Evolutionary conservation across 2,113 vertebrate genomes (phyloP), one percentile per base, ranked within the genome.

Genomic region (Sinocyclocheilus anophthalmus): DNA sequence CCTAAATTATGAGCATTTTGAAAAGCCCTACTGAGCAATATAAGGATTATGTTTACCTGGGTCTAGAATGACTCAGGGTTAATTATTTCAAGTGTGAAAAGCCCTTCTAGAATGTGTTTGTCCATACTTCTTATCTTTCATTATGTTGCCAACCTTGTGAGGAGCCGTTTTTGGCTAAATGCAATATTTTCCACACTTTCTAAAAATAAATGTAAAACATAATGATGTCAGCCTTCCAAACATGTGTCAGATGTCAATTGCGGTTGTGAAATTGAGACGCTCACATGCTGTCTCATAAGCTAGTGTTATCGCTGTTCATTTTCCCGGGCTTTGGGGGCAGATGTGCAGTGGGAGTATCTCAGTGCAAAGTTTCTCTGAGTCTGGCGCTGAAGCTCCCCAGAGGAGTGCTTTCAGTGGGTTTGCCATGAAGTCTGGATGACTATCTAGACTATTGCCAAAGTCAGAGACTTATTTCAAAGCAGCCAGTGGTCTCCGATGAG

Each of bases 401-500:
- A 87, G 85, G 76, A 76, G 42, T 39, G 45, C 55, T 45, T 88
- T 57, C 84, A 0, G 7, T 26, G 83, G 83, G 84, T 86, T 83
- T 76, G 59, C 84, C 63, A 65, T 26, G 22, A 61, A 6, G 65
- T 86, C 88, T 87, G 87, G 87, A 89, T 88, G 86, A 86, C 75
- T 57, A 87, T 87, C 81, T 81, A 84, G 88, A 70, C 67, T 79
- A 86, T 16, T 82, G 86, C 76, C 89, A 88, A 30, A 79, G 50
- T 81, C 24, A 70, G 22, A 33, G 63, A 73, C 57, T 79, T 87
- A 73, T 87, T 88, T 88, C 76, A 89, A 89, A 88, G 78, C 84
- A 84, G 48, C 67, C 50, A 72, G 70, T 14, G 14, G 77, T 73
- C 0, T 89, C 81, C 79, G 33, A 20, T 53, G 87, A 84, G 72